A percentile compares a stretch with the other conserved stretches of the same genome.
phyloP scores from a whole-genome alignment of 2,113 vertebrate genomes.

The Ramphastos sulfuratus region DNA sequence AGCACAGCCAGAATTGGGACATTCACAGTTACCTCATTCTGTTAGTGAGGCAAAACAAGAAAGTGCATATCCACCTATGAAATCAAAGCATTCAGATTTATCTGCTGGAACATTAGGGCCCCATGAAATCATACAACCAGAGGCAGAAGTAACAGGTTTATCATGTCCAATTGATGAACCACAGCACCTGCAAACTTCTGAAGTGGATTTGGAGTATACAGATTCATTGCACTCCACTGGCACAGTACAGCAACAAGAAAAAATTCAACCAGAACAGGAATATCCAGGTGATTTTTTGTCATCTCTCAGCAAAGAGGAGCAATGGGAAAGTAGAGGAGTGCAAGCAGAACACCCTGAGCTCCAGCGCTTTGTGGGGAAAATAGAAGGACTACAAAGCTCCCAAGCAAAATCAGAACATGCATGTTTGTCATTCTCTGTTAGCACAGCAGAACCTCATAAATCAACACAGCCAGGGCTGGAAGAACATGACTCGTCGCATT shows the following conservation, averaged over 20 bases:
- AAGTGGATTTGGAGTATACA: neutral
- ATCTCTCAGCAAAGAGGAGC: neutral
- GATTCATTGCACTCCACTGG: neutral
- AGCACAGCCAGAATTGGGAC: neutral
- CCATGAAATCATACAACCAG: neutral
- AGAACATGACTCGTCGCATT: neutral
- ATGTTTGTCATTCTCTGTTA: neutral
- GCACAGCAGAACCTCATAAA: neutral
- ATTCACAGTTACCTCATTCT: neutral
- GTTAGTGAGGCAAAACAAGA: neutral
- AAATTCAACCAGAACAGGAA: neutral
- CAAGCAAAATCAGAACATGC: neutral
- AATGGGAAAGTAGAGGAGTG: neutral
- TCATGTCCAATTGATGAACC: neutral
- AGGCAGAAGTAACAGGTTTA: slow-evolving; percentile 21
- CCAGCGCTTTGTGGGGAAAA: neutral
- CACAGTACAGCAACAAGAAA: neutral
- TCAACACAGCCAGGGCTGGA: neutral
- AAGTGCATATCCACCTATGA: neutral
- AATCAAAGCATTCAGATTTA: neutral
- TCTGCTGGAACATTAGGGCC: neutral
- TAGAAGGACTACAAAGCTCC: neutral
- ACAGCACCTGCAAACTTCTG: neutral
- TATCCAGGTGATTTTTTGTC: neutral
- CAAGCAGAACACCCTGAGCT: neutral